Evolutionary conservation across 2,888 invertebrate species (phyloP).

Genomic region (Lasioglossum malachurum): DNA sequence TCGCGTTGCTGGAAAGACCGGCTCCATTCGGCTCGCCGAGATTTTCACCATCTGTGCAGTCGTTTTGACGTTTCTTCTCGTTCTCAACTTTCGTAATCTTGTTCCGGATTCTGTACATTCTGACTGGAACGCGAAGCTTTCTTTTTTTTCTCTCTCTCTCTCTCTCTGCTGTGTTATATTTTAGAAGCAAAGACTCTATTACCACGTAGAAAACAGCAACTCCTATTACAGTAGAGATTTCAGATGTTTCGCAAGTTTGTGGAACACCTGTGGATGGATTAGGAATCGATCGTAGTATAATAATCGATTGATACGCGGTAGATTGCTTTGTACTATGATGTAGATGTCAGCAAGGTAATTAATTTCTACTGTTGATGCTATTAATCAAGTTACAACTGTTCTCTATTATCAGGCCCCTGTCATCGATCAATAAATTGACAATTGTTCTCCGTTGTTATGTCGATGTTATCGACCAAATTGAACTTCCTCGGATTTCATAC

Average conservation of each 20-base stretch:
- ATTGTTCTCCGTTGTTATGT: background rate
- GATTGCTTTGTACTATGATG: background rate
- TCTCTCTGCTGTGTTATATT: background rate
- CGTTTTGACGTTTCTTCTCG: background rate
- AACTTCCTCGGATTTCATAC: background rate
- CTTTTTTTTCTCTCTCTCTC: background rate
- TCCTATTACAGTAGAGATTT: background rate
- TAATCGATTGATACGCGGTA: background rate
- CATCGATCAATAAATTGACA: background rate
- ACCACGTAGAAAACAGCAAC: background rate
- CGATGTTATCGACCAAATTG: background rate
- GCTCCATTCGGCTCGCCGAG: background rate
- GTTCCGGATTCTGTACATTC: background rate
- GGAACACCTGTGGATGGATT: background rate
- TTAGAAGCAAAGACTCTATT: background rate
- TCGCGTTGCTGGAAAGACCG: conserved; percentile 10
- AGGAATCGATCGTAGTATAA: background rate
- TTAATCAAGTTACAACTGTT: background rate
- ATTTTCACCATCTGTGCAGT: conserved; percentile 18
- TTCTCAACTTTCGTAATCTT: background rate
- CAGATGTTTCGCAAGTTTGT: background rate
- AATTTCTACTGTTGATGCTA: background rate
- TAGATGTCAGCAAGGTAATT: background rate
- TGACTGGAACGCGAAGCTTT: background rate
- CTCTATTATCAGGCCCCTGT: background rate